Conservation (phyloP, 2,113 vertebrate genomes). For the Periophthalmus modestus region DNA sequence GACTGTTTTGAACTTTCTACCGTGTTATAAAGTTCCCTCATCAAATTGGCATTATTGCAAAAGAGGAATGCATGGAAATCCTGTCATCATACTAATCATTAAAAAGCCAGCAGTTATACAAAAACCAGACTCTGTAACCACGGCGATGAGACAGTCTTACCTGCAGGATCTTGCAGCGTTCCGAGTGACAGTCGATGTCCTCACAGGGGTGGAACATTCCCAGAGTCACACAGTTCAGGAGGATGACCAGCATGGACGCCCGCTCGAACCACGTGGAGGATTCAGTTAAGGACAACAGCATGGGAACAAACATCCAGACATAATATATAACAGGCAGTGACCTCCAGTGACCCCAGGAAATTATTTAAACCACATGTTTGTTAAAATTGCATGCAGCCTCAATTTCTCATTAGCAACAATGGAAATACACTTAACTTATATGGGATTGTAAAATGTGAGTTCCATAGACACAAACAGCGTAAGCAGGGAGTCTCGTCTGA, state of each 20-base stretch:
- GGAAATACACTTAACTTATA: no score
- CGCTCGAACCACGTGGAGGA: constrained; percentile 92
- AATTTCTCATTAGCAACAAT: no score
- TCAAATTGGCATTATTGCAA: no score
- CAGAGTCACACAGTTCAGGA: constrained; percentile 97
- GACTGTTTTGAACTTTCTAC: no score
- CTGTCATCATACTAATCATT: not conserved
- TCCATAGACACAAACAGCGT: no score
- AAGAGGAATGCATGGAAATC: no score
- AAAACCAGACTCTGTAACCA: not conserved
- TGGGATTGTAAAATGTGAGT: no score
- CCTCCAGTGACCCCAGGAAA: constrained; percentile 32
- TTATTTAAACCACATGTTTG: not conserved
- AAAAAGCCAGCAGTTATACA: not conserved
- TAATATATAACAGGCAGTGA: not conserved
- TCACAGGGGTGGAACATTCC: constrained; percentile 99
- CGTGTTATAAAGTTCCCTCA: no score
- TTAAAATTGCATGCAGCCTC: no score
- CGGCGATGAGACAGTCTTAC: constrained; percentile 63
- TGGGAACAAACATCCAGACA: constrained; percentile 3
- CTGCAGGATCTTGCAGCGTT: constrained; percentile 95
- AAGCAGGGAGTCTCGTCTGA: no score
- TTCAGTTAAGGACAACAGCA: constrained; percentile 82
- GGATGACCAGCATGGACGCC: constrained; percentile 97
- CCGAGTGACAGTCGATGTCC: constrained; percentile 89